Evolutionary conservation across 2,888 invertebrate species (phyloP).

Genomic region (Neelides folsomi): DNA sequence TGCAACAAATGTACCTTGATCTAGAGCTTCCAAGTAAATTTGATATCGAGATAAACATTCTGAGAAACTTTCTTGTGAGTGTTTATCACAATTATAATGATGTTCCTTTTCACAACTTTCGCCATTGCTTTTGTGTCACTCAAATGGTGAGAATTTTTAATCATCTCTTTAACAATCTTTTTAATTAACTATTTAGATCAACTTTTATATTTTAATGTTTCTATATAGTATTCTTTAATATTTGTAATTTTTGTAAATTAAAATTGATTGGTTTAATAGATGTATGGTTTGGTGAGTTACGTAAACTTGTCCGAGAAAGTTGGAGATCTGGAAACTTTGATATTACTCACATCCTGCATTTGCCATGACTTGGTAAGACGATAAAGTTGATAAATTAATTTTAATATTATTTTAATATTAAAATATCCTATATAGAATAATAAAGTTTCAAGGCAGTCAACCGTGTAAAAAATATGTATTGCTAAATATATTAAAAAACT

Average conservation of each 20-base stretch:
- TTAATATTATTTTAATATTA: slow-evolving; percentile 35
- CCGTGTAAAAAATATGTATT: too few species aligned
- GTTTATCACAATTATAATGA: slow-evolving; percentile 70
- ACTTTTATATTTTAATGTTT: too few species aligned
- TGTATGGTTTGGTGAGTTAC: slow-evolving; percentile 66
- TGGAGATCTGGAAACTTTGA: slow-evolving; percentile 60
- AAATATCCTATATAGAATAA: too few species aligned
- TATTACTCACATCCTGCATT: slow-evolving; percentile 62
- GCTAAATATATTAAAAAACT: too few species aligned
- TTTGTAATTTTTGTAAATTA: too few species aligned
- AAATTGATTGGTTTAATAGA: slow-evolving; percentile 43
- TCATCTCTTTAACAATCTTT: slow-evolving; percentile 34
- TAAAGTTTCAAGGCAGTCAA: too few species aligned
- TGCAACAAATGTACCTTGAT: slow-evolving; percentile 70
- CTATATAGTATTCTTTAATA: too few species aligned
- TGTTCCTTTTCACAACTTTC: slow-evolving; percentile 75
- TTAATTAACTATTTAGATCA: too few species aligned
- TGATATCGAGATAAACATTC: slow-evolving; percentile 54
- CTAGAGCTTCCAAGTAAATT: slow-evolving; percentile 60
- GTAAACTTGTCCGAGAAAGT: slow-evolving; percentile 55
- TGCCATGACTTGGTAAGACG: slow-evolving; percentile 57
- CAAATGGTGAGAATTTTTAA: slow-evolving; percentile 56
- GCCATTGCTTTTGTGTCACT: slow-evolving; percentile 72
- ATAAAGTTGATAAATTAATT: slow-evolving; percentile 40
- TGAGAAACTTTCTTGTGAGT: slow-evolving; percentile 59